Evolutionary conservation across 2,888 invertebrate species (phyloP), one percentile per base, ranked within the genome.

Genomic region (Cosmia pyralina): DNA sequence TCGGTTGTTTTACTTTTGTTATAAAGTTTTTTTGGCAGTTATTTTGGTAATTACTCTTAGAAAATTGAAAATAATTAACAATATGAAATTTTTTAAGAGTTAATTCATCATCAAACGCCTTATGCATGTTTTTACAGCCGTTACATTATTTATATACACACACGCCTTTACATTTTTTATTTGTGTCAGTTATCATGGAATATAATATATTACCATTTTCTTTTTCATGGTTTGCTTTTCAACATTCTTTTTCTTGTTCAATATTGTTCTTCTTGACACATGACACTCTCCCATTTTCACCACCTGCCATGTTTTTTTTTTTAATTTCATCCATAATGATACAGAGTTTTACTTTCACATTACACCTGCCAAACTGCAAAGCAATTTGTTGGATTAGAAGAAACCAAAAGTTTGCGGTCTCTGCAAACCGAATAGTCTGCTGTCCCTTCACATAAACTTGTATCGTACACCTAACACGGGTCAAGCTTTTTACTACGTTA

Each of bases 401-500:
- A 50, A 34, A 28, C 52, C 46, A 55, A 64, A 59, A 50, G 46
- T 70, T 79, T 68, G 70, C 65, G 53, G 67, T 73, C 64, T 41
- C 52, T 55, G 60, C 41, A 50, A 48, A 46, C 62, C 46, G 11
- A 63, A 69, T 62, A 66, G 46, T 66, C 22, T 67, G 28, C 38
- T 46, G 62, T 57, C 65, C 70, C 65, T 74, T 79, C 74, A 62
- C 58, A 81, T 81, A 81, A 68, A 83, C 66, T 66, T 83, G 81
- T 81, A 79, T 83, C 68, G 69, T 68, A 55, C 41, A 59, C 34
- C 63, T 67, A 70, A 53, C 62, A 60, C 55, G 72, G 84, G 74
- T 83, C 81, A 72, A 70, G 72, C 70, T 80, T 85, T 83, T 77
- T 75, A 78, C 77, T 57, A 55, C 72, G 73, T 76, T 69, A 66